Evolutionary conservation across 1,140 invertebrate genomes (phyloP).

Genomic region (Phenacoccus solenopsis): DNA sequence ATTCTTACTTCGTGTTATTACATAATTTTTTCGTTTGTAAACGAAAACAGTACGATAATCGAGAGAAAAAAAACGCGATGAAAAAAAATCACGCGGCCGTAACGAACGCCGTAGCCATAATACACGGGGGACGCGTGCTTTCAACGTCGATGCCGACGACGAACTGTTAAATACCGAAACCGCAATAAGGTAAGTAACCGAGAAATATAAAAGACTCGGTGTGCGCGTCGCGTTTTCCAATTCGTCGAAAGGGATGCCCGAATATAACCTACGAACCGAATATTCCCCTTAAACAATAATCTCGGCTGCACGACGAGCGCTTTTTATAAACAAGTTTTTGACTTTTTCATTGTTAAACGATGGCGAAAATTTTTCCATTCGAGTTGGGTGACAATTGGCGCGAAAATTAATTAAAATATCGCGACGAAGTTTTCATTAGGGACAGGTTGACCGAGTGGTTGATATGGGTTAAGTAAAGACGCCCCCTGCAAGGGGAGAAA

Average conservation of each 20-base stretch:
- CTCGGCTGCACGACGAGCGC: neutral
- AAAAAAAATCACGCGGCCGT: neutral
- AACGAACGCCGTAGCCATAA: neutral
- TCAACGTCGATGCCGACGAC: neutral
- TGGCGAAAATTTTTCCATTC: too few relatives aligned
- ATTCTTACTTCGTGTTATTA: too few relatives aligned
- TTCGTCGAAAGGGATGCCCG: neutral
- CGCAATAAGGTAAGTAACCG: constrained; percentile 14
- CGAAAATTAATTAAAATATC: neutral
- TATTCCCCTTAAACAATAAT: neutral
- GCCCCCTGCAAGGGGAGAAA: too few relatives aligned
- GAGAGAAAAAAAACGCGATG: neutral
- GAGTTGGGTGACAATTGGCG: too few relatives aligned
- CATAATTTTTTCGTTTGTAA: too few relatives aligned
- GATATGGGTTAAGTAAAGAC: too few relatives aligned
- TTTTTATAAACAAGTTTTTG: neutral
- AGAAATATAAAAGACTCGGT: neutral
- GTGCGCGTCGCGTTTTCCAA: neutral
- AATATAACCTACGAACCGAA: neutral
- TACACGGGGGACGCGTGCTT: neutral
- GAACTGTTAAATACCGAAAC: constrained; percentile 11
- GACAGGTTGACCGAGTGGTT: too few relatives aligned
- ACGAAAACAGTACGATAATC: too few relatives aligned
- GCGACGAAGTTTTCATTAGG: too few relatives aligned
- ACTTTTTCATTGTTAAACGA: neutral